These are phyloP conservation scores for Stratiomys singularior DNA, from an alignment of 2,888 invertebrate species.

Conservation along the genomic window DNA sequence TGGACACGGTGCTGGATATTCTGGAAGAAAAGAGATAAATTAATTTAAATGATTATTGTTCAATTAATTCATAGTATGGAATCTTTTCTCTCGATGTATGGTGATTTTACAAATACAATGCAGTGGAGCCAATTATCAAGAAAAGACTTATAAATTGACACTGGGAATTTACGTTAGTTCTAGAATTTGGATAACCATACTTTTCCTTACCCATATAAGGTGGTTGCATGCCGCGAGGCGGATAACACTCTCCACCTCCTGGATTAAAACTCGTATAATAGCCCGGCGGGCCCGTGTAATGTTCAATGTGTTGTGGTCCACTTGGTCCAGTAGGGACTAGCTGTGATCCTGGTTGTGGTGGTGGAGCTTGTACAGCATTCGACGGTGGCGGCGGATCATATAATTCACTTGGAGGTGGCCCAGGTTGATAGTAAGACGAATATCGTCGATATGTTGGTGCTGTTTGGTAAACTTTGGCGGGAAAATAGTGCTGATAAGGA, in stretches of 20 bases:
- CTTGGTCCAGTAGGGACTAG: conserved; percentile 64
- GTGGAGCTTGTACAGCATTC: conserved; percentile 52
- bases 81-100: neutral
- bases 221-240: conserved; percentile 68
- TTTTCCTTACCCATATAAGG: conserved; percentile 67
- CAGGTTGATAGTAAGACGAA: conserved; percentile 58
- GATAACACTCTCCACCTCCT: conserved; percentile 68
- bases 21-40: conserved; percentile 65
- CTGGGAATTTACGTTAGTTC: neutral
- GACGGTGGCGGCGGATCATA: conserved; percentile 60
- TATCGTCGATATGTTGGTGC: conserved; percentile 60
- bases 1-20: conserved; percentile 74
- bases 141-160: neutral
- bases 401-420: conserved; percentile 58
- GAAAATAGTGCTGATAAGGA: conserved; percentile 68
- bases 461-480: conserved; percentile 67
- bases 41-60: neutral
- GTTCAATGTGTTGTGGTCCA: conserved; percentile 66
- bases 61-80: neutral
- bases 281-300: conserved; percentile 69
- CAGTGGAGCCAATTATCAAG: neutral
- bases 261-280: conserved; percentile 70
- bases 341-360: conserved; percentile 61
- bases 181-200: conserved; percentile 60
- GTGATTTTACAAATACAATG: neutral